Base-by-base conservation (phyloP, 1,140 invertebrate genomes). In the Ylistrum balloti region DNA sequence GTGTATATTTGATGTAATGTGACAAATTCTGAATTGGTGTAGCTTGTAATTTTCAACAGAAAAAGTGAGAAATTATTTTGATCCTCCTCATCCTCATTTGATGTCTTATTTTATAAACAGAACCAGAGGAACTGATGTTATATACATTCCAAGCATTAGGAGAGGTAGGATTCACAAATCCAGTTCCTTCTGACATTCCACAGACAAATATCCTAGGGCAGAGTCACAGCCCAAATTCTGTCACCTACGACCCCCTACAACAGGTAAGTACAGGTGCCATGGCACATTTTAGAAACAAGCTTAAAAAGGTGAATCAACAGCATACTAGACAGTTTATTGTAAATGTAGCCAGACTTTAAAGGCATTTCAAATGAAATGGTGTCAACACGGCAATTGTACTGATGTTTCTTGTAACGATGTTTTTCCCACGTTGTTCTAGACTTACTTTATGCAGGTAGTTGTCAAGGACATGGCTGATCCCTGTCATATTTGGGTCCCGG, bases 191-290 rank as follows among this genome's bases (percentile, higher is more conserved):
- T 28, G 92, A 91, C 86, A 91, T 91, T 41, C 86, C 90, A 33
- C 90, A 94, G 88, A 89, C 91, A 7, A 94, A 93, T 20, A 88
- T 94, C 11, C 91, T 92, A 15, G 94, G 93, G 22, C 89, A 93
- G 9, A 94, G 93, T 88, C 45, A 91, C 20, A 48, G 90, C 17
- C 94, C 94, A 0, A 92, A 89, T 41, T 92, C 93, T 86, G 93
- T 95, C 20, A 91, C 93, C 56, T 95, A 94, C 90, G 94, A 95
- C 35, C 92, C 93, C 15, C 91, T 94, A 22, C 89, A 94, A 86
- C 90, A 95, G 93, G 94, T 95, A 87, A 90, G 45, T 90, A 41
- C 56, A 56, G 15, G 13, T n/a, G 89, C n/a, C n/a, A n/a, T n/a
- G n/a, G n/a, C n/a, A n/a, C n/a, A n/a, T n/a, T n/a, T n/a, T n/a